A percentile compares a stretch with the other conserved stretches of the same genome.
Conservation (phyloP, 2,113 vertebrate genomes). For the Zosterops japonicus region DNA sequence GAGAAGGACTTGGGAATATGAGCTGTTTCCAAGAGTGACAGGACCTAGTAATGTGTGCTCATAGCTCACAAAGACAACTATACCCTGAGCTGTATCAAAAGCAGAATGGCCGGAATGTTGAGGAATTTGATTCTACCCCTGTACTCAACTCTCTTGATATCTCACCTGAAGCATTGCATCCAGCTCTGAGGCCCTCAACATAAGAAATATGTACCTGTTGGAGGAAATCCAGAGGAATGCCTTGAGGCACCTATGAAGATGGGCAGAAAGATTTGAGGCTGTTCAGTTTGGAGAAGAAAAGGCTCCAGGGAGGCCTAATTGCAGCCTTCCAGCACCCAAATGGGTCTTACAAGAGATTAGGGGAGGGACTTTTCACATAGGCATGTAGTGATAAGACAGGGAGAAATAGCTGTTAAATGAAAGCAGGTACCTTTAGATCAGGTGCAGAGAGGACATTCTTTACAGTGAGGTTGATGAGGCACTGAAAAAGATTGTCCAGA, state of each 20-base stretch:
- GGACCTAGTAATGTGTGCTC: not conserved
- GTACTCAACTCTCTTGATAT: not conserved
- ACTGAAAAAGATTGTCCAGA: not conserved
- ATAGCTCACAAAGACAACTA: not conserved
- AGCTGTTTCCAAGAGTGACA: accelerated
- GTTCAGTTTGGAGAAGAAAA: not conserved
- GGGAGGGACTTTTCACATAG: not conserved
- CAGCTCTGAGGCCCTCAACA: not conserved
- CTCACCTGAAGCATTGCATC: not conserved
- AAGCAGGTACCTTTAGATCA: not conserved
- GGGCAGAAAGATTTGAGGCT: not conserved
- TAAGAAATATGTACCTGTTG: not conserved
- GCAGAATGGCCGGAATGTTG: no score
- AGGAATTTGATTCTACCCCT: not conserved
- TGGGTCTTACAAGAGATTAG: not conserved
- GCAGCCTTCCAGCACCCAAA: not conserved
- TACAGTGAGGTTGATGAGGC: not conserved
- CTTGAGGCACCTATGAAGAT: not conserved
- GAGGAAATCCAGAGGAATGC: not conserved
- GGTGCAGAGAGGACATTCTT: not conserved
- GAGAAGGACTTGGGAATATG: not conserved
- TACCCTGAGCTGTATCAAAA: not conserved
- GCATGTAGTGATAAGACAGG: not conserved
- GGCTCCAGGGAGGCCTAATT: not conserved
- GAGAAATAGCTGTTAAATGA: not conserved